These are phyloP conservation scores for Euplexia lucipara DNA, from an alignment of 2,888 invertebrate genomes.

Conservation along the genomic window DNA sequence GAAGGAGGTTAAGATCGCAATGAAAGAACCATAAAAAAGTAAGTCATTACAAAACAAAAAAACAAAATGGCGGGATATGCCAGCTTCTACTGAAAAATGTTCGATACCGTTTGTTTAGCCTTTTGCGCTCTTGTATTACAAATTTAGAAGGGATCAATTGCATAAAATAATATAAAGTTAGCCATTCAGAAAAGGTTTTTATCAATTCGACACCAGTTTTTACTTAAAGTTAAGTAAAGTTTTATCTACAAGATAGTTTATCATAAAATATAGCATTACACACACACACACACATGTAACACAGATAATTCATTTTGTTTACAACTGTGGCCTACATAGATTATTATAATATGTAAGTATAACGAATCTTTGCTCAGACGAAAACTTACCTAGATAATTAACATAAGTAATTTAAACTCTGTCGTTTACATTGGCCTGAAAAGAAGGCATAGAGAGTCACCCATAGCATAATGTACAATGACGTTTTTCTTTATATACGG, in stretches of 20 bases:
- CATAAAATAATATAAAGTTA: constrained; percentile 6
- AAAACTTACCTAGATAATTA: neutral
- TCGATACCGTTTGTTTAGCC: too few species aligned
- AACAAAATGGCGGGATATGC: too few species aligned
- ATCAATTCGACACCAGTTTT: constrained; percentile 39
- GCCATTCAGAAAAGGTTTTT: constrained; percentile 13
- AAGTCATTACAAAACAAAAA: too few species aligned
- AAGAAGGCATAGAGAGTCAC: too few species aligned
- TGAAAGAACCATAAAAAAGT: too few species aligned
- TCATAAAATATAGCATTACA: constrained; percentile 49
- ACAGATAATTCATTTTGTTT: constrained; percentile 53
- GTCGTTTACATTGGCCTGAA: too few species aligned
- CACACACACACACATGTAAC: constrained; percentile 5
- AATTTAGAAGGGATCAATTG: neutral
- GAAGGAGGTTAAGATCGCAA: too few species aligned
- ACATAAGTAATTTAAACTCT: neutral
- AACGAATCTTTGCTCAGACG: constrained; percentile 15
- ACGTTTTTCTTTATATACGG: too few species aligned
- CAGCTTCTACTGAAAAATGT: too few species aligned
- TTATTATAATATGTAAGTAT: constrained; percentile 32
- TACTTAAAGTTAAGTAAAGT: constrained; percentile 45
- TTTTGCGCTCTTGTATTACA: too few species aligned
- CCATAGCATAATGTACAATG: too few species aligned
- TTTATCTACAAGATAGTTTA: constrained; percentile 53
- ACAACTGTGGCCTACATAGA: constrained; percentile 53